Evolutionary conservation across 2,888 invertebrate species (phyloP).

Genomic region (Parapristionchus giblindavisi): DNA sequence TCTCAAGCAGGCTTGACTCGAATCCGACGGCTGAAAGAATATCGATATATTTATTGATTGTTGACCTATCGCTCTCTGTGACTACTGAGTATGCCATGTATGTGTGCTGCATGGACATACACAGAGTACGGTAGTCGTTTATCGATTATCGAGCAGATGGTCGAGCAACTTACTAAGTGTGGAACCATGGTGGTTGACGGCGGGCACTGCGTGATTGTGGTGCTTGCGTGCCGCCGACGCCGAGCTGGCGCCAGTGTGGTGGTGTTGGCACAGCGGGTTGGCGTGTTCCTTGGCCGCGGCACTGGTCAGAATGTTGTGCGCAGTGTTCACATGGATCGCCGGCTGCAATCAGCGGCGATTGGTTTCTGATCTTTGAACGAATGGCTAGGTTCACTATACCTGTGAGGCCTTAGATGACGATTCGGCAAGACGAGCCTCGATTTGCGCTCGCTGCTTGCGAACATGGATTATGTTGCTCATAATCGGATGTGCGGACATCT

Average conservation of each 20-base stretch:
- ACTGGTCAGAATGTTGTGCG: background rate
- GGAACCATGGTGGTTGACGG: conserved; percentile 1
- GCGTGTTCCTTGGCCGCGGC: background rate
- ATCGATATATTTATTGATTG: conserved; percentile 15
- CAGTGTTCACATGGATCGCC: background rate
- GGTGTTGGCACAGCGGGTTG: no score
- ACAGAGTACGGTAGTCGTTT: background rate
- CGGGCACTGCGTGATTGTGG: background rate
- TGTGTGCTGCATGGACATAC: no score
- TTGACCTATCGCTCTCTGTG: background rate
- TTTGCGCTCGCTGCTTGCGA: background rate
- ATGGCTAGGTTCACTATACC: conserved; percentile 7
- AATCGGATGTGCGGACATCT: conserved; percentile 17
- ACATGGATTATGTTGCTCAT: conserved; percentile 1
- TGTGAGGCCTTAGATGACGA: background rate
- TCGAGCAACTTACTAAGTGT: background rate
- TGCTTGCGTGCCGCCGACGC: background rate
- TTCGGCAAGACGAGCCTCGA: background rate
- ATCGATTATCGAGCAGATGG: background rate
- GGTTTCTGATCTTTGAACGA: background rate
- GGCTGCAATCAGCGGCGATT: background rate
- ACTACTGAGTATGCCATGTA: no score
- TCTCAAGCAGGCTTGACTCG: conserved; percentile 1
- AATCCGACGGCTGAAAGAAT: conserved; percentile 20
- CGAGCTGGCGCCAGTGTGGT: background rate